Conservation (phyloP, 2,113 vertebrate species). For the Malurus melanocephalus region DNA sequence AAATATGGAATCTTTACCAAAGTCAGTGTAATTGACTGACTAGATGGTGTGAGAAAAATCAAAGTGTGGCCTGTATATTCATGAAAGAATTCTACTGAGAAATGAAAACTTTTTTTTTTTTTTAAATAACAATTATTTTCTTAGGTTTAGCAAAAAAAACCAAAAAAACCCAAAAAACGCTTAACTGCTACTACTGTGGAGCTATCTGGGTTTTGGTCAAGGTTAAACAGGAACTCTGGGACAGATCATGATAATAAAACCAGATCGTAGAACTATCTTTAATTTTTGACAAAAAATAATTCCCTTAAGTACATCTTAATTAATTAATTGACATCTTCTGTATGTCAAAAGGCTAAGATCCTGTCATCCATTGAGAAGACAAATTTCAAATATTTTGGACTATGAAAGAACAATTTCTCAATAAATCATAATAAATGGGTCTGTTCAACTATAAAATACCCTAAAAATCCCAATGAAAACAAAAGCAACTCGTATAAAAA, state of each 20-base stretch:
- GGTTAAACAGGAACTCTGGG: background rate
- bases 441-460: background rate
- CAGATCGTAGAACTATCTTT: background rate
- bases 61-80: background rate
- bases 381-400: background rate
- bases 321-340: too few relatives aligned
- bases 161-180: too few relatives aligned
- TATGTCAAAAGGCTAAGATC: background rate
- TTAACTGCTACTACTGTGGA: rapidly evolving
- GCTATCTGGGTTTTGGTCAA: background rate
- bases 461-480: background rate
- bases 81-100: background rate
- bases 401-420: background rate
- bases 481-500: background rate
- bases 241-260: background rate
- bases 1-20: background rate
- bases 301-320: background rate
- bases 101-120: background rate
- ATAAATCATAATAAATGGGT: background rate
- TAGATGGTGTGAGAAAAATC: background rate
- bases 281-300: background rate
- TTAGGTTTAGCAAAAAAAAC: background rate
- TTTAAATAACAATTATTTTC: background rate
- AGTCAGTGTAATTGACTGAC: background rate
- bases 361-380: background rate